These are phyloP conservation scores for Ectropis crepuscularia DNA, from an alignment of 2,888 invertebrate genomes.

Conservation along the genomic window DNA sequence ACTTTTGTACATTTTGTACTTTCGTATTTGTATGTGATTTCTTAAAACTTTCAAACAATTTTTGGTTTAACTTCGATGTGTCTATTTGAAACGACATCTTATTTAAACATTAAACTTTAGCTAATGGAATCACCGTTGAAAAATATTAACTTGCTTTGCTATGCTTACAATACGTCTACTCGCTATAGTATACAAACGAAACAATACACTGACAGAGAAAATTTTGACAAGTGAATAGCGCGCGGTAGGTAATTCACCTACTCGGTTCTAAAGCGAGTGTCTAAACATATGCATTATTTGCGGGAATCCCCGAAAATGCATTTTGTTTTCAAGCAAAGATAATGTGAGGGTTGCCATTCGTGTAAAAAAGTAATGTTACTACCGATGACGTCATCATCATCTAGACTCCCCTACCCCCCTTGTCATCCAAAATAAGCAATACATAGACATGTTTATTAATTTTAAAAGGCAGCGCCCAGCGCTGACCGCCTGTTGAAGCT, in stretches of 20 bases:
- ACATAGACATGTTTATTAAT: no score
- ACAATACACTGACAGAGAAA: conserved; percentile 26
- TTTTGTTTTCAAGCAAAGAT: conserved; percentile 32
- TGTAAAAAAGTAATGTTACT: conserved; percentile 5
- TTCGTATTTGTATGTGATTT: conserved; percentile 41
- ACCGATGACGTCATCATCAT: conserved; percentile 40
- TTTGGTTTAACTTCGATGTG: conserved; percentile 43
- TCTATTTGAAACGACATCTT: conserved; percentile 40
- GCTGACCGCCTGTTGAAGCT: no score
- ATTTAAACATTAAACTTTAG: conserved; percentile 18
- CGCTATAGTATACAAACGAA: conserved; percentile 32
- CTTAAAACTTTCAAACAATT: conserved; percentile 22
- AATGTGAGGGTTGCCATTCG: conserved; percentile 34
- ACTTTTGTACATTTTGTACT: conserved; percentile 43
- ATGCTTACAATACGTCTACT: conserved; percentile 29
- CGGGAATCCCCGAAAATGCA: conserved; percentile 23
- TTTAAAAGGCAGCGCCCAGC: no score
- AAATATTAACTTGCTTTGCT: background rate
- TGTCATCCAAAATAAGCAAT: conserved; percentile 41
- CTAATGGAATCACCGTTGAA: conserved; percentile 20
- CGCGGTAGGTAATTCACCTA: conserved; percentile 23
- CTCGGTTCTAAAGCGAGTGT: conserved; percentile 30
- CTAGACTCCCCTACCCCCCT: conserved; percentile 42
- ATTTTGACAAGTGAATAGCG: conserved; percentile 32
- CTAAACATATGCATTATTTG: conserved; percentile 4